Percentiles rank a stretch among this genome's conserved stretches.
phyloP scores from a whole-genome alignment of 1,140 invertebrate species.

The Limonius californicus region DNA sequence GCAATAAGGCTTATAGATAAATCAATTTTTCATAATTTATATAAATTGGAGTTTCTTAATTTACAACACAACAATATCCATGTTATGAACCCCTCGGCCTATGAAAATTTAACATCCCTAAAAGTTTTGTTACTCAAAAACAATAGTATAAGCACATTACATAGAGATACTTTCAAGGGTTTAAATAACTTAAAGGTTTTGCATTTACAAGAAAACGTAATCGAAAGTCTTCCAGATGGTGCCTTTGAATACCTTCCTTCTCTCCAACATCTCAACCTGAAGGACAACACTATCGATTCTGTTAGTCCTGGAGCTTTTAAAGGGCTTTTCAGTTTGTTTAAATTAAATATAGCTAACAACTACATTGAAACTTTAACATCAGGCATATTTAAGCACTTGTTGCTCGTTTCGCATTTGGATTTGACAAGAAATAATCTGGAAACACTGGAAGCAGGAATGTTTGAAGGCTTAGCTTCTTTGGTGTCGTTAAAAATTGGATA shows the following conservation, averaged over 20 bases:
- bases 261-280: background rate
- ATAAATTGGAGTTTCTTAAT: no score
- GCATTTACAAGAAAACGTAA: background rate
- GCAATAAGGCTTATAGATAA: no score
- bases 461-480: background rate
- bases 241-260: background rate
- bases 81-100: no score
- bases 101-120: no score
- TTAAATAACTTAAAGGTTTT: background rate
- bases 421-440: background rate
- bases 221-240: background rate
- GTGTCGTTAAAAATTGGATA: background rate
- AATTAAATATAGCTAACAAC: background rate
- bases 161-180: background rate
- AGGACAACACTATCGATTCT: background rate
- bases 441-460: background rate
- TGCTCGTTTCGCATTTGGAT: background rate
- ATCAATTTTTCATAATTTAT: no score
- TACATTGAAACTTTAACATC: background rate
- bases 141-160: background rate
- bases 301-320: background rate
- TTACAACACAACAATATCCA: no score
- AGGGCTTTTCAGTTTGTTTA: background rate
- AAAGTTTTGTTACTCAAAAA: background rate
- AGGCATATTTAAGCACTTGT: background rate